Conservation (phyloP, 2,113 vertebrate species). For the Saccopteryx bilineata region DNA sequence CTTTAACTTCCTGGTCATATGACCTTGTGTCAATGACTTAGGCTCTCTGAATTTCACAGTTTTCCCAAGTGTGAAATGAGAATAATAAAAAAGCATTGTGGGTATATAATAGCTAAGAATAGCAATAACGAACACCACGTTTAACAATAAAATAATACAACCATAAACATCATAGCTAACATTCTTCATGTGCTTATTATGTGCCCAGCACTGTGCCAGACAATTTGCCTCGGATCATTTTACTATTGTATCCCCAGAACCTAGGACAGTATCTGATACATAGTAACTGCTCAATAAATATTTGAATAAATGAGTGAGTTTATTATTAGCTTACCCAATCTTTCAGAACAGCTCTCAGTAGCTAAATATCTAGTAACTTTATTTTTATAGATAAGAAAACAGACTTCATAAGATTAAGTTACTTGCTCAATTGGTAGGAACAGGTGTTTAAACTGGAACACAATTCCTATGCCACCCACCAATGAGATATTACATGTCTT, state of each 20-base stretch:
- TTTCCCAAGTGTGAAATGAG: background rate
- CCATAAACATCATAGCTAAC: background rate
- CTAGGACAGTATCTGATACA: background rate
- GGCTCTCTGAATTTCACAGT: background rate
- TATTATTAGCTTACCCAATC: constrained; percentile 26
- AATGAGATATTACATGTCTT: background rate
- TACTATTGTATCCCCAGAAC: background rate
- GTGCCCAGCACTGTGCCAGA: background rate
- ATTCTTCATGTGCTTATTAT: background rate
- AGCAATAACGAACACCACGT: background rate
- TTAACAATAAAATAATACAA: background rate
- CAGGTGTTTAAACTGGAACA: background rate
- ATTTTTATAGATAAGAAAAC: background rate
- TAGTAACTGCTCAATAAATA: background rate
- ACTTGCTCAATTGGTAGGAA: background rate
- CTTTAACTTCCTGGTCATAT: background rate
- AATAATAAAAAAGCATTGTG: background rate
- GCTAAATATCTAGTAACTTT: background rate
- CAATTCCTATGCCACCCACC: background rate
- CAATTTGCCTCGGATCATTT: background rate
- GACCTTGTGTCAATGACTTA: background rate
- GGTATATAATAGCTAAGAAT: background rate
- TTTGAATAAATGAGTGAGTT: background rate
- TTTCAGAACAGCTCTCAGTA: constrained; percentile 51
- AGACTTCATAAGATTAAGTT: background rate